phyloP scores from a whole-genome alignment of 2,113 vertebrate genomes.

The Forbesichthys agassizii region DNA sequence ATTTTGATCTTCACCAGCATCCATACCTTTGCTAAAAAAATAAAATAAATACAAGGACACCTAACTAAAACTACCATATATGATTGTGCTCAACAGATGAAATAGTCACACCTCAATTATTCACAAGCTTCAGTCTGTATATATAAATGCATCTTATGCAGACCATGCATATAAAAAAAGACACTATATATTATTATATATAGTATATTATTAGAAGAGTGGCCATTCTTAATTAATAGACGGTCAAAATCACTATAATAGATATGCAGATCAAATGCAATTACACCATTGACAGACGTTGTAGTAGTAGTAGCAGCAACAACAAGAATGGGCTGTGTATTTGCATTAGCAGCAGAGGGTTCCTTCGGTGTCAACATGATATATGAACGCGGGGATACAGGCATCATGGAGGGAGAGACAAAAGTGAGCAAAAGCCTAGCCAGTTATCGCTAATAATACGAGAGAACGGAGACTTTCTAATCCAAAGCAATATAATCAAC shows the following conservation, averaged over 20 bases:
- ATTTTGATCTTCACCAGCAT: slow-evolving; percentile 94
- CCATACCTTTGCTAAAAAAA: slow-evolving; percentile 77
- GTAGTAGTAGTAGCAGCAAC: no score
- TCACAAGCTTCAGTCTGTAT: no score
- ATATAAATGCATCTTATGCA: background rate
- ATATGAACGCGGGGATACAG: slow-evolving; percentile 16
- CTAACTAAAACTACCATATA: slow-evolving; percentile 6
- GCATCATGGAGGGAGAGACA: slow-evolving; percentile 44
- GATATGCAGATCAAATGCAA: no score
- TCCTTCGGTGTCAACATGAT: slow-evolving; percentile 27
- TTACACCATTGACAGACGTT: background rate
- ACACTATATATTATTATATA: background rate
- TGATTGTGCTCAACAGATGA: background rate
- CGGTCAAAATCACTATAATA: background rate
- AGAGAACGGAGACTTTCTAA: background rate
- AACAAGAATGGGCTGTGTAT: background rate
- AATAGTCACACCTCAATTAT: background rate
- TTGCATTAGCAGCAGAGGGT: slow-evolving; percentile 2
- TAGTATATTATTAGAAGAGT: background rate
- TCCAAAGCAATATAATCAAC: background rate
- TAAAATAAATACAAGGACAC: slow-evolving; percentile 5
- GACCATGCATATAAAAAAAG: background rate
- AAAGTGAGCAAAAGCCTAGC: slow-evolving; percentile 28
- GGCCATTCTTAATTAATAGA: background rate
- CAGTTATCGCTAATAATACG: slow-evolving; percentile 41